Evolutionary conservation across 2,888 invertebrate genomes (phyloP), one percentile per base, ranked within the genome.

Genomic region (Epinotia ramella): DNA sequence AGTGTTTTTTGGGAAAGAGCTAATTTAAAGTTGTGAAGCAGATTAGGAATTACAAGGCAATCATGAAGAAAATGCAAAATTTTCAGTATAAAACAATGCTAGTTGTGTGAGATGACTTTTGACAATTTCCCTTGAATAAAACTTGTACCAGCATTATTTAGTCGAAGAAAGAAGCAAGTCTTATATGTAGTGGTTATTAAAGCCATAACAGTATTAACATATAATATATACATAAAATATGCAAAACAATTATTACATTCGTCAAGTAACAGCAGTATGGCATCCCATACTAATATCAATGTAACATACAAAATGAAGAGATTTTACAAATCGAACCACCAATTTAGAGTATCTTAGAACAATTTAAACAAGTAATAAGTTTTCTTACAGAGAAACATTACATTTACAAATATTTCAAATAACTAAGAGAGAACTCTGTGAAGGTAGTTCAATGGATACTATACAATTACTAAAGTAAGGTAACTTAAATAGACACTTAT

Each of bases 401-500:
- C 53, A 53, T 49, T 13, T n/a, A 60, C 28, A 33, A 18, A 56
- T 56, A 56, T 66, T 53, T 56, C 3, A 65, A 65, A 49, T 67
- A 67, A 67, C 40, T 57, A 67, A 56, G 40, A 33, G 33, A 66
- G 53, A 33, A 67, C 40, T 56, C 40, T 65, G 44, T 72, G 40
- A 53, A 44, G 44, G 53, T 53, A 62, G 49, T 63, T 71, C 56
- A 69, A 70, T 53, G 53, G 18, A 53, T 46, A 33, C 60, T 53
- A 44, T 63, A 57, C 28, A 46, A 49, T 24, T 40, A 75, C 56
- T 59, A 65, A 64, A 49, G 59, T 65, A 74, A 67, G 59, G 44
- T 56, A 76, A 76, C 71, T 67, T 72, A 75, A 64, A 75, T 67
- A 79, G 80, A 78, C 80, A 83, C 78, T 82, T 83, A 84, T 44